These are phyloP conservation scores for Gasterosteus aculeatus DNA, from an alignment of 2,113 vertebrate species.

Conservation along the genomic window DNA sequence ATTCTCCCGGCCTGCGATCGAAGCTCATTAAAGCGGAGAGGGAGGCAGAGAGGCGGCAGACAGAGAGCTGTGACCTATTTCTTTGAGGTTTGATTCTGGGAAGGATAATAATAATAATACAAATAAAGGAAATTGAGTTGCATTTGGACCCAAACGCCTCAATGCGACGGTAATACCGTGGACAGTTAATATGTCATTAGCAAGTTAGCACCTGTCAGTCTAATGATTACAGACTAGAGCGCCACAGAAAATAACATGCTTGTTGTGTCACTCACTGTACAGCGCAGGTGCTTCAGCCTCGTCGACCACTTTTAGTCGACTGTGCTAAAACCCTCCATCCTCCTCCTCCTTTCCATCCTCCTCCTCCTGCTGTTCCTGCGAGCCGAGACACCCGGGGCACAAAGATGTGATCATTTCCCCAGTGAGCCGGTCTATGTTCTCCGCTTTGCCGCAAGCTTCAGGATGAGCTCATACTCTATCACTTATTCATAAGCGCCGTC, in stretches of 20 bases:
- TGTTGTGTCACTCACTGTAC: background rate
- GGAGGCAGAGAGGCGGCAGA: background rate
- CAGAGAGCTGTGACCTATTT: conserved; percentile 41
- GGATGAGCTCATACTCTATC: conserved; percentile 72
- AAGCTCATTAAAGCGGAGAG: conserved; percentile 34
- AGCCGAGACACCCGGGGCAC: conserved; percentile 18
- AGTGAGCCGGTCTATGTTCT: conserved; percentile 43
- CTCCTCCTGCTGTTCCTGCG: background rate
- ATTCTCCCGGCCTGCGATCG: conserved; percentile 36
- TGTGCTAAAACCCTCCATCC: background rate
- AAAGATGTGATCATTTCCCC: conserved; percentile 70
- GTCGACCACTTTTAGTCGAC: background rate
- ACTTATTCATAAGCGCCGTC: conserved; percentile 71
- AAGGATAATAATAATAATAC: background rate
- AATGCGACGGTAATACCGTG: no score
- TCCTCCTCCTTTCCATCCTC: conserved; percentile 16
- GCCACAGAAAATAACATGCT: background rate
- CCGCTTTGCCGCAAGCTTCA: conserved; percentile 57
- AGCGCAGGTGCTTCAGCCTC: conserved; percentile 22
- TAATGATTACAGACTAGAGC: background rate
- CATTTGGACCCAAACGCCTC: no score
- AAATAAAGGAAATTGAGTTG: no score
- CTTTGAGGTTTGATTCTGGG: background rate
- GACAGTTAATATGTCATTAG: no score
- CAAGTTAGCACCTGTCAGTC: background rate